Evolutionary conservation across 2,797 vertebrate genomes (phyloP), one percentile per base, ranked within the genome.

Genomic region (Anas capensis): DNA sequence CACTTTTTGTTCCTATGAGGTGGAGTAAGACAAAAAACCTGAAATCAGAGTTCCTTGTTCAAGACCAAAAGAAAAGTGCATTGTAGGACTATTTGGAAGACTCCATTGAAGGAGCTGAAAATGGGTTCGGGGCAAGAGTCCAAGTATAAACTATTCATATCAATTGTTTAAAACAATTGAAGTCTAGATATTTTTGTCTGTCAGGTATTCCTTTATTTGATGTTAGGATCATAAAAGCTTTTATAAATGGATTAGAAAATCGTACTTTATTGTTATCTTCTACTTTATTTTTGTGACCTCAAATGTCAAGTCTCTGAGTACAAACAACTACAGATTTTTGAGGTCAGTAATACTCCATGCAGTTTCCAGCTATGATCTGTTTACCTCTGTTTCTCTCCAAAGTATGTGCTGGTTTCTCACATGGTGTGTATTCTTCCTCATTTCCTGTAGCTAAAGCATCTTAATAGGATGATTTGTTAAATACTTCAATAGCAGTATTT

Each of bases 281-380:
- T 82, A 60, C 54, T 84, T 73, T 86, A 56, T 85, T 93, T 93
- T 92, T 91, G 51, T 92, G 86, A 91, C 72, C 40, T 92, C 36
- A 80, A 75, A 91, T 49, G n/a, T 80, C 40, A 83, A 58, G 26
- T 72, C 20, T 88, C 48, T 73, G 33, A 71, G 40, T 68, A 17
- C 29, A 91, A 81, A 36, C 60, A 64, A 3, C 19, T 61, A 26
- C 15, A 73, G 14, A 40, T 89, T 91, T 93, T 92, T 92, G 79
- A 86, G 82, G 71, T 62, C 76, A 64, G 64, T 75, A 57, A 31
- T 38, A 66, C 29, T 78, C 23, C 6, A 1, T 71, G 80, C 19
- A 40, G 6, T 86, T 93, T n/a, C 61, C 69, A 91, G n/a, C 26
- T 62, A 3, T 80, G 56, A 24, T 61, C 65, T 5, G 3, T 65